These are phyloP conservation scores for Poeciliopsis paucimaculata DNA, from an alignment of 2,797 vertebrate species.

Conservation along the genomic window DNA sequence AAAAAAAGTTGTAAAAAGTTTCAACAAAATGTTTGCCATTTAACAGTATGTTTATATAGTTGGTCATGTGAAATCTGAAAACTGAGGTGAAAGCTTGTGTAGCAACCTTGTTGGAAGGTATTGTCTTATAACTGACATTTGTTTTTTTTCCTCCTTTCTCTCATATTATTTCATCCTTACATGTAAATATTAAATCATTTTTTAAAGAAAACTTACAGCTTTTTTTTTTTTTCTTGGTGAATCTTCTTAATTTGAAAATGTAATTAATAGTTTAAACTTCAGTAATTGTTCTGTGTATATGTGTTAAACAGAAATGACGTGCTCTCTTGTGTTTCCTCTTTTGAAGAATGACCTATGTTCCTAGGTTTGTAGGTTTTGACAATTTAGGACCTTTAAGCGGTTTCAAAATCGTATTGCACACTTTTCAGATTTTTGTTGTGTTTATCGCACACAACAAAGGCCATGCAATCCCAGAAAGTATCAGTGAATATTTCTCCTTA, in stretches of 20 bases:
- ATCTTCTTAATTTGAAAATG: background rate
- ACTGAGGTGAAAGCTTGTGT: slow-evolving; percentile 36
- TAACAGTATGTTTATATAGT: slow-evolving; percentile 37
- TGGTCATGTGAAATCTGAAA: slow-evolving; percentile 55
- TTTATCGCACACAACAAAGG: background rate
- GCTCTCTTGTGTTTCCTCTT: background rate
- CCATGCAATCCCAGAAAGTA: background rate
- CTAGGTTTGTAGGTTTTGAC: background rate
- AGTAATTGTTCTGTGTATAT: background rate
- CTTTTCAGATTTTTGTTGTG: background rate
- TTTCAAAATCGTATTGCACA: background rate
- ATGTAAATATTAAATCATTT: slow-evolving; percentile 86
- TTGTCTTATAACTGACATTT: slow-evolving; percentile 46
- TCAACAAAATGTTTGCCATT: slow-evolving; percentile 16
- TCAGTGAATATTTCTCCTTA: too few species aligned
- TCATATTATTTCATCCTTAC: slow-evolving; percentile 60
- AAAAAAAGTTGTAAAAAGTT: slow-evolving; percentile 24
- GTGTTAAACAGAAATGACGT: background rate
- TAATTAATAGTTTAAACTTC: background rate
- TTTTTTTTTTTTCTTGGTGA: background rate
- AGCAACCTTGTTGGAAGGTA: slow-evolving; percentile 21
- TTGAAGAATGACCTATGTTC: background rate
- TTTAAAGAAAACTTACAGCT: slow-evolving; percentile 70
- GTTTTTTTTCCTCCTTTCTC: slow-evolving; percentile 38
- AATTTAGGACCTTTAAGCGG: background rate